phyloP scores from a whole-genome alignment of 1,140 invertebrate genomes.

The Penaeus indicus region DNA sequence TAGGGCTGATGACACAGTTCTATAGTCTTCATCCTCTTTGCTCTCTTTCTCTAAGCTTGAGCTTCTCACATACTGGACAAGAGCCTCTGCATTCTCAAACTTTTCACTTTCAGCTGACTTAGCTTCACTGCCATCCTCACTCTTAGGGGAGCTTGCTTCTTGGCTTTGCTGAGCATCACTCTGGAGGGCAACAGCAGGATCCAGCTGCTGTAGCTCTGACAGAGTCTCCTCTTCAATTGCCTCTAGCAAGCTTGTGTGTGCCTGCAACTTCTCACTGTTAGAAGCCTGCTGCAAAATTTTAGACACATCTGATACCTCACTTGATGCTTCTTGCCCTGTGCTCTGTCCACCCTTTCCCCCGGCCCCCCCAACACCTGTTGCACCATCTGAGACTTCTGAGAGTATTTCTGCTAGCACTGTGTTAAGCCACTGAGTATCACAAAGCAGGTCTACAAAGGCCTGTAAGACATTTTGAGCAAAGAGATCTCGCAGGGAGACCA shows the following conservation, averaged over 20 bases:
- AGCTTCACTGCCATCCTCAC: background rate
- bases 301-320: background rate
- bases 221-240: slow-evolving; percentile 55
- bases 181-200: background rate
- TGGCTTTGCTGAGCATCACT: slow-evolving; percentile 35
- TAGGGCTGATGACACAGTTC: slow-evolving; percentile 69
- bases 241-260: slow-evolving; percentile 24
- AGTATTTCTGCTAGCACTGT: slow-evolving; percentile 53
- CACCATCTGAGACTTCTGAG: slow-evolving; percentile 41
- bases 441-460: slow-evolving; percentile 66
- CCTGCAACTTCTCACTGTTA: slow-evolving; percentile 19
- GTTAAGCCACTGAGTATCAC: slow-evolving; percentile 67
- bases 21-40: slow-evolving; percentile 56
- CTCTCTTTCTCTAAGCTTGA: slow-evolving; percentile 61
- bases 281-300: background rate
- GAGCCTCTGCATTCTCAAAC: slow-evolving; percentile 58
- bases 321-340: slow-evolving; percentile 7
- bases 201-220: slow-evolving; percentile 43
- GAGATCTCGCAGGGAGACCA: slow-evolving; percentile 66
- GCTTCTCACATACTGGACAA: slow-evolving; percentile 56
- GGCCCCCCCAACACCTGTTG: background rate
- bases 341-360: background rate
- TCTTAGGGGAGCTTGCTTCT: background rate
- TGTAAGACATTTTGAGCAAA: slow-evolving; percentile 67
- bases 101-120: slow-evolving; percentile 39